phyloP scores from a whole-genome alignment of 2,888 invertebrate genomes.

The Vandiemenella viatica region DNA sequence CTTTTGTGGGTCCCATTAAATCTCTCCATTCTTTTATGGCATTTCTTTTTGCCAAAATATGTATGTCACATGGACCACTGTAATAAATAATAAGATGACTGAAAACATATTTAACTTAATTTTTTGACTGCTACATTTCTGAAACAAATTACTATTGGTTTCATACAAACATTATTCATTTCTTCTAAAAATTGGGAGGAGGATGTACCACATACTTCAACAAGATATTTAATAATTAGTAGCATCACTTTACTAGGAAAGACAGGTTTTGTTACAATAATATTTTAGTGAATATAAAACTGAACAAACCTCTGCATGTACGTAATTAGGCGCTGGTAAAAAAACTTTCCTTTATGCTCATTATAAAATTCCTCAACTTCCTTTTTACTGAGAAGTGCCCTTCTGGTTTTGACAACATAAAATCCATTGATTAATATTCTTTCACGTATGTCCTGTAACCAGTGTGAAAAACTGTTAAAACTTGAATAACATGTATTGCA shows the following conservation, averaged over 20 bases:
- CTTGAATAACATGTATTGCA: neutral
- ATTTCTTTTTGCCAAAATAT: slow-evolving; percentile 59
- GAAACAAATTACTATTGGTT: too few species aligned
- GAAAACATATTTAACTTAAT: too few species aligned
- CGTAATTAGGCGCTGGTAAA: slow-evolving; percentile 62
- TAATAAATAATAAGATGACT: slow-evolving; percentile 24
- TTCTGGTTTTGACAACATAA: slow-evolving; percentile 52
- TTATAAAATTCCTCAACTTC: slow-evolving; percentile 62
- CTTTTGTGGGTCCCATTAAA: slow-evolving; percentile 83
- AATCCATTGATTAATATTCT: slow-evolving; percentile 53
- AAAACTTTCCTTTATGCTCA: slow-evolving; percentile 71
- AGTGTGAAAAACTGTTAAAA: neutral
- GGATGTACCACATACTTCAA: too few species aligned
- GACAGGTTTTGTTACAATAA: too few species aligned
- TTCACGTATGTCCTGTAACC: slow-evolving; percentile 43
- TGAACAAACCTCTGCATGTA: slow-evolving; percentile 61
- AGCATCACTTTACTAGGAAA: too few species aligned
- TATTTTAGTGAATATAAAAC: too few species aligned
- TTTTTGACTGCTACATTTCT: too few species aligned
- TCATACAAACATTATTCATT: too few species aligned
- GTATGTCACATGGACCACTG: slow-evolving; percentile 72
- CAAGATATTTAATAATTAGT: too few species aligned
- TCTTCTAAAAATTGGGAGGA: too few species aligned
- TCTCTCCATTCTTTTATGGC: slow-evolving; percentile 67
- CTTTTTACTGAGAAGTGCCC: slow-evolving; percentile 40